Evolutionary conservation across 92 coral and sea anemone genomes (phyloP).

Genomic region (Desmophyllum pertusum): DNA sequence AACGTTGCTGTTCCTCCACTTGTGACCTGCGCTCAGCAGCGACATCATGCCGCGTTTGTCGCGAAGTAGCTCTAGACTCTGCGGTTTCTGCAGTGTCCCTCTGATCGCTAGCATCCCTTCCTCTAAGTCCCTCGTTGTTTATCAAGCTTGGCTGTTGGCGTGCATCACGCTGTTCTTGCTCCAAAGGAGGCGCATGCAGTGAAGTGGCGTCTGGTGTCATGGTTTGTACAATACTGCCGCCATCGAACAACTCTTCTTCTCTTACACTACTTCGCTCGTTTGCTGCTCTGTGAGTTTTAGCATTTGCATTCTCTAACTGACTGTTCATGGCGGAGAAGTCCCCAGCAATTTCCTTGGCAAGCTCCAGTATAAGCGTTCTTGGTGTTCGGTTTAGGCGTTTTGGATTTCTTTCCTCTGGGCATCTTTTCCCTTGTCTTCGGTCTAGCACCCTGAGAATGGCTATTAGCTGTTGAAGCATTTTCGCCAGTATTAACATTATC

Average conservation of each 20-base stretch:
- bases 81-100: background rate
- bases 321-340: conserved; percentile 16
- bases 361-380: conserved; percentile 31
- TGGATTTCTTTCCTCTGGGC: conserved; percentile 2
- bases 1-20: conserved; percentile 25
- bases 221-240: background rate
- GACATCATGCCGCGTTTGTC: background rate
- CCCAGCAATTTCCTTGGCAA: conserved; percentile 12
- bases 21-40: conserved; percentile 9
- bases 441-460: background rate
- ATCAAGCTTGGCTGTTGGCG: background rate
- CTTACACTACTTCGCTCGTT: background rate
- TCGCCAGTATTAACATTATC: background rate
- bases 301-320: background rate
- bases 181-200: background rate
- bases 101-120: background rate
- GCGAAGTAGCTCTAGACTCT: background rate
- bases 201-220: background rate
- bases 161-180: background rate
- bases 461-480: background rate
- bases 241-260: background rate
- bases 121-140: background rate
- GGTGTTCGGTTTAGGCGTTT: conserved; percentile 19
- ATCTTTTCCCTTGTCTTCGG: conserved; percentile 9
- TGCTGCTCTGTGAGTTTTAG: background rate